Evolutionary conservation across 2,888 invertebrate genomes (phyloP).

Genomic region (Philonicus albiceps): DNA sequence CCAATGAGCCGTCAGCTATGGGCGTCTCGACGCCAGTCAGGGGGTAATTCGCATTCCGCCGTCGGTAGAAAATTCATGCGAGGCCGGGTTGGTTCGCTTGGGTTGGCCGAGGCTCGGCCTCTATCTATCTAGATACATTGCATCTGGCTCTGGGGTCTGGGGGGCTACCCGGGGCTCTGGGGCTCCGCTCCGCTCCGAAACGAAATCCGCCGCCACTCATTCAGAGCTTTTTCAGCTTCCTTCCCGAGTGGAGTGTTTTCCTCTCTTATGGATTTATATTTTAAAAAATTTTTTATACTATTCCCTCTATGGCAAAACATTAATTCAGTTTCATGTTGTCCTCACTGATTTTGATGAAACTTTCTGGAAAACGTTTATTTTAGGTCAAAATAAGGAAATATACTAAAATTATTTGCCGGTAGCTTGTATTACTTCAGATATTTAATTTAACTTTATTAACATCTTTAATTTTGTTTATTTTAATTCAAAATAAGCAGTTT

Average conservation of each 20-base stretch:
- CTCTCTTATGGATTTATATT: too few relatives aligned
- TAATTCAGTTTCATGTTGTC: too few relatives aligned
- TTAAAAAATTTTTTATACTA: too few relatives aligned
- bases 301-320: too few relatives aligned
- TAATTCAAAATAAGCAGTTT: too few relatives aligned
- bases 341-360: too few relatives aligned
- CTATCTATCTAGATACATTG: neutral
- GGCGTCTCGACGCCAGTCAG: conserved; percentile 42
- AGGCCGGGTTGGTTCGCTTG: neutral
- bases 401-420: too few relatives aligned
- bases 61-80: neutral
- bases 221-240: neutral
- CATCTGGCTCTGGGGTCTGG: neutral
- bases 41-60: neutral
- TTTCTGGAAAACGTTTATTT: too few relatives aligned
- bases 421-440: too few relatives aligned
- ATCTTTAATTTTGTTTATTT: too few relatives aligned
- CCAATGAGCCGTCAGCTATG: conserved; percentile 46
- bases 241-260: neutral
- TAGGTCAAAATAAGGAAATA: too few relatives aligned
- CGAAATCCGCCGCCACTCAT: neutral
- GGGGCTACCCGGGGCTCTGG: neutral
- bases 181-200: neutral
- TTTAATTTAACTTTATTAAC: too few relatives aligned
- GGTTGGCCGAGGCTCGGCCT: neutral